A percentile compares a stretch with the other conserved stretches of the same genome.
Conservation (phyloP, 2,113 vertebrate genomes). For the Colossoma macropomum region DNA sequence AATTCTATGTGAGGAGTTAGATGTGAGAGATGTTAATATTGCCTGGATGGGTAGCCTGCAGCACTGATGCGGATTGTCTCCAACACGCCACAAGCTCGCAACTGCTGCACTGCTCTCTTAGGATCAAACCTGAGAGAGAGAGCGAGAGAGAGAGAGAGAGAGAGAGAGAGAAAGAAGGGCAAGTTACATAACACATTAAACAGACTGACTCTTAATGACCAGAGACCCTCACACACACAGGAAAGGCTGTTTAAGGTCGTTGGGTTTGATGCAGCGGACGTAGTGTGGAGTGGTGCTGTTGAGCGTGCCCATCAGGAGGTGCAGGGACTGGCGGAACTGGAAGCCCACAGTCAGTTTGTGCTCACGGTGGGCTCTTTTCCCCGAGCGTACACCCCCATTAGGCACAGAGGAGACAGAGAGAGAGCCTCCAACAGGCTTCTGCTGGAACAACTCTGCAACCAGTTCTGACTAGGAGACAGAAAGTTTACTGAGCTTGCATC, state of each 20-base stretch:
- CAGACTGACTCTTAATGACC: neutral
- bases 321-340: slow-evolving; percentile 81
- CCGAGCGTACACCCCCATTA: slow-evolving; percentile 64
- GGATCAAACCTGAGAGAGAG: slow-evolving; percentile 75
- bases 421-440: slow-evolving; percentile 53
- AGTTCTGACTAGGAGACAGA: slow-evolving; percentile 71
- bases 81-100: slow-evolving; percentile 82
- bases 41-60: slow-evolving; percentile 83
- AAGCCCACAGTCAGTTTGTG: slow-evolving; percentile 78
- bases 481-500: neutral
- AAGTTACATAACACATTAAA: neutral
- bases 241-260: slow-evolving; percentile 80
- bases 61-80: slow-evolving; percentile 84
- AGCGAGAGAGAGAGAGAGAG: neutral
- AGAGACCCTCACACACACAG: slow-evolving; percentile 55
- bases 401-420: slow-evolving; percentile 21
- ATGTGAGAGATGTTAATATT: slow-evolving; percentile 7
- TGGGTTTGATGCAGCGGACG: slow-evolving; percentile 86
- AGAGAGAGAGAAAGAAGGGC: neutral
- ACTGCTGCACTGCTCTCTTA: slow-evolving; percentile 79
- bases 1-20: neutral
- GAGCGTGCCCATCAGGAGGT: slow-evolving; percentile 77
- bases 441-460: slow-evolving; percentile 78
- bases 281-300: slow-evolving; percentile 82
- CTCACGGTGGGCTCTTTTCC: slow-evolving; percentile 71